Evolutionary conservation across 2,888 invertebrate genomes (phyloP), one percentile per base, ranked within the genome.

Genomic region (Marronus borbonicus): DNA sequence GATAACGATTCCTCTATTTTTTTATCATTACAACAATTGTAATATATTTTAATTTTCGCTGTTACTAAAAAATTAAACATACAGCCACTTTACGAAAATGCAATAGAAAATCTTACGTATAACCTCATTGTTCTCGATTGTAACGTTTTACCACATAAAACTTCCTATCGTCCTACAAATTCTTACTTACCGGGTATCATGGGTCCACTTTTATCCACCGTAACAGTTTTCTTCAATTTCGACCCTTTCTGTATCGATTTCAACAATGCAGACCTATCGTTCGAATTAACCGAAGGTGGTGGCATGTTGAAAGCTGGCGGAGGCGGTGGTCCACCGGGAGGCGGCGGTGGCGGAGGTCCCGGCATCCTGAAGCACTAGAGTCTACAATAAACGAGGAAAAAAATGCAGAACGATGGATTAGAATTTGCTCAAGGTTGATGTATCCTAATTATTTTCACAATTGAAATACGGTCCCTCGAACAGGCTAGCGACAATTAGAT

Each of bases 121-220:
- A 36, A 36, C 31, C 31, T 36, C 31, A 36, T 3, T 31, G 31
- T 31, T 31, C 1, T 24, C 5, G 31, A 31, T 31, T 31, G 31
- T 31, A 31, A 31, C 5, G 3, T 31, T 5, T 31, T 31, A 3
- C 5, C 31, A 5, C 31, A 5, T 36, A 44, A 44, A 44, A 12
- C 8, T 12, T 44, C 7, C 8, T 44, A 8, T 1, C 8, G 1
- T 3, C 12, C 12, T 1, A 44, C 7, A 8, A 12, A 8, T 8
- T 44, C 44, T 44, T 12, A 81, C 88, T 91, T 92, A 89, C 96
- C 95, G 83, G 93, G 90, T 82, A 96, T 89, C 70, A 92, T 87
- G 0, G 97, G 97, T 74, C 92, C 94, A 92, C 97, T 97, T 89
- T 96, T 95, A 87, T 98, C 97, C 84, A 95, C 94, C n/a, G 97